Percentiles rank a stretch among this genome's conserved stretches.
phyloP scores from a whole-genome alignment of 2,113 vertebrate genomes.

The Thamnophis sirtalis region DNA sequence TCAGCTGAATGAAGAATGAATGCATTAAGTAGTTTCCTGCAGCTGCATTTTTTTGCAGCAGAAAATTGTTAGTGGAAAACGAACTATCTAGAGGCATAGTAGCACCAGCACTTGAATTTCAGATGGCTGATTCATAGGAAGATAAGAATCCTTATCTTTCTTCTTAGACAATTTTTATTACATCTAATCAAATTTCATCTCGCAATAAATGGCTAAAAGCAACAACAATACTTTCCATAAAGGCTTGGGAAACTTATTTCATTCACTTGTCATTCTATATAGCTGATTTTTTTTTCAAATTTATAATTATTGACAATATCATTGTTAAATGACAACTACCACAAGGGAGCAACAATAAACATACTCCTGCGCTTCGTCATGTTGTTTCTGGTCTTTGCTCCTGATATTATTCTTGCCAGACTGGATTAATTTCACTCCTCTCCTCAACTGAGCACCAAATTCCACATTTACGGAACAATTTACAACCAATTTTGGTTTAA shows the following conservation, averaged over 20 bases:
- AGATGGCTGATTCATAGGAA: neutral
- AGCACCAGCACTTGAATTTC: neutral
- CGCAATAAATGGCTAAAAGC: neutral
- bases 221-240: neutral
- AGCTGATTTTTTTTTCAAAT: neutral
- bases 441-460: neutral
- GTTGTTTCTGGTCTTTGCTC: neutral
- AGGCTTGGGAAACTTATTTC: neutral
- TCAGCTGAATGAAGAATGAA: neutral
- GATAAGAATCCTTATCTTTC: neutral
- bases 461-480: neutral
- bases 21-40: neutral
- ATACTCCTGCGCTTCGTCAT: neutral
- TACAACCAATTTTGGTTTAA: neutral
- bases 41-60: neutral
- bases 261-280: neutral
- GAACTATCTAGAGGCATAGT: neutral
- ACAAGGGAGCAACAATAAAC: neutral
- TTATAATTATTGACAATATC: neutral
- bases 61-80: neutral
- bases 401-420: neutral
- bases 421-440: neutral
- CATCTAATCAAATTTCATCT: neutral
- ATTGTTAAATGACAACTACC: neutral
- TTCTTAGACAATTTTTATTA: neutral